phyloP scores from a whole-genome alignment of 2,888 invertebrate species.

The Apodemia zela region DNA sequence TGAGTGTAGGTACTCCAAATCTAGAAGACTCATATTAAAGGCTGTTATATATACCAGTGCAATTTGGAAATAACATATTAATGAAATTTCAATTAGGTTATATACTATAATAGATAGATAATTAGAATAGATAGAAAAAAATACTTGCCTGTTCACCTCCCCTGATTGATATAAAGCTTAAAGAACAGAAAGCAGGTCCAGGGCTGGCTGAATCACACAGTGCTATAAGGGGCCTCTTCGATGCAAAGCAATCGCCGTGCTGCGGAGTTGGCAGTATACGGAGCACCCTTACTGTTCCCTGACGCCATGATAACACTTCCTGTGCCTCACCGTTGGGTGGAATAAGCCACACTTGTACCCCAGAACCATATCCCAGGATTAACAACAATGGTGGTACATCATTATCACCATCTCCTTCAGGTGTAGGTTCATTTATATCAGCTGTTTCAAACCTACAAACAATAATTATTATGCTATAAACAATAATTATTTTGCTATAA shows the following conservation, averaged over 20 bases:
- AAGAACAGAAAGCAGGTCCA: conserved; percentile 87
- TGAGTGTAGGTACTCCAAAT: no score
- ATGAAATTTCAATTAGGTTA: no score
- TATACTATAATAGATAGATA: no score
- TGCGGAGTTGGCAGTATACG: conserved; percentile 92
- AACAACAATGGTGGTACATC: conserved; percentile 91
- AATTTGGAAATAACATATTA: no score
- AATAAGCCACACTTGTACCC: conserved; percentile 89
- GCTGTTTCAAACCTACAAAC: conserved; percentile 88
- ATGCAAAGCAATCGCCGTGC: conserved; percentile 85
- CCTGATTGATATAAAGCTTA: conserved; percentile 91
- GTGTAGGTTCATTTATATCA: conserved; percentile 88
- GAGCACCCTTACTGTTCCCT: conserved; percentile 91
- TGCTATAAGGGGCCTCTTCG: conserved; percentile 93
- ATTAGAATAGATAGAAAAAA: neutral
- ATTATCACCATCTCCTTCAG: conserved; percentile 84
- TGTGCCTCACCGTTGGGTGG: conserved; percentile 95
- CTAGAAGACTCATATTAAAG: no score
- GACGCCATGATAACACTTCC: conserved; percentile 96
- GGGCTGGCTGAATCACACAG: conserved; percentile 92
- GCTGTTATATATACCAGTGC: no score
- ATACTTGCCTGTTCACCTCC: conserved; percentile 86
- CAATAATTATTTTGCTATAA: no score
- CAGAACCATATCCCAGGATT: conserved; percentile 84
- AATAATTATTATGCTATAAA: neutral